These are phyloP conservation scores for Tipula lateralis DNA, from an alignment of 2,888 invertebrate genomes.

Conservation along the genomic window DNA sequence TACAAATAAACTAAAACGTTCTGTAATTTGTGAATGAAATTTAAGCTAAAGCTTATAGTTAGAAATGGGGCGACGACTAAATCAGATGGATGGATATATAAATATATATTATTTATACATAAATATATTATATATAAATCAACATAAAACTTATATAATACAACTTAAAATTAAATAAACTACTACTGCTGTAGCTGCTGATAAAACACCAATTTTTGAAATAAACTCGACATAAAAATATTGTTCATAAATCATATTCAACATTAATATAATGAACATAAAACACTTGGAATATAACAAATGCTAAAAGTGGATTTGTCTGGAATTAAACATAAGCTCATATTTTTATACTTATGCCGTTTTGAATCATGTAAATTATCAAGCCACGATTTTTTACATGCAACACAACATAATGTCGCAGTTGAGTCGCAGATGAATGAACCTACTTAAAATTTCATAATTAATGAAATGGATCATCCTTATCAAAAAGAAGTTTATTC, in stretches of 20 bases:
- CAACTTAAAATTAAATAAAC: not conserved
- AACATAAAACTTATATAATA: not conserved
- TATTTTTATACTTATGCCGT: not conserved
- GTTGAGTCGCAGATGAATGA: not conserved
- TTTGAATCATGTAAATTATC: not conserved
- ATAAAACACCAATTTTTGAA: not conserved
- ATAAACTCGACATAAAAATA: not conserved
- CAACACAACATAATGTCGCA: not conserved
- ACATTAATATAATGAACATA: not conserved
- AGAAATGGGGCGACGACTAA: not conserved
- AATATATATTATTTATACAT: too few species aligned
- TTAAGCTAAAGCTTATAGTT: not conserved
- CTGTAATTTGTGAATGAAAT: not conserved
- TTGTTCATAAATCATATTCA: not conserved
- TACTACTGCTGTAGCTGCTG: not conserved
- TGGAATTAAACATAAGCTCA: not conserved
- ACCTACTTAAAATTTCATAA: not conserved
- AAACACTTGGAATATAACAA: not conserved
- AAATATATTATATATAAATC: not conserved
- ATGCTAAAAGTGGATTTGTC: not conserved
- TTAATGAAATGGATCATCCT: not conserved
- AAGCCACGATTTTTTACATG: not conserved
- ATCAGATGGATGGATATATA: not conserved
- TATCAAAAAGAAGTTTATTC: not conserved
- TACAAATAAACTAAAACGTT: not conserved